These are phyloP conservation scores for Troides aeacus DNA, from an alignment of 2,888 invertebrate genomes.

Conservation along the genomic window DNA sequence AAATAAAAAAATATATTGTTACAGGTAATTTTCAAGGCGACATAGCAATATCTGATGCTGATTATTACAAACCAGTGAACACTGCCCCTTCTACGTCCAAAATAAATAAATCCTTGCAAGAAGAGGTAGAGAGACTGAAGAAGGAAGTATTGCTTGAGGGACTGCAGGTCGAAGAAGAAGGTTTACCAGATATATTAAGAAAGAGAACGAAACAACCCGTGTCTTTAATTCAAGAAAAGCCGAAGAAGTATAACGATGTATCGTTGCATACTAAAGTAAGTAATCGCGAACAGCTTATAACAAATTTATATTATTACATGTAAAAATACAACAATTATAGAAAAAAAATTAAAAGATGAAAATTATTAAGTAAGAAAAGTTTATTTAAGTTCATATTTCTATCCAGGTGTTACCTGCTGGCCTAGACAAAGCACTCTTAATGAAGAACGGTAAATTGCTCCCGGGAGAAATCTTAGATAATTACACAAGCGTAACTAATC, in stretches of 20 bases:
- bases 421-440: conserved; percentile 62
- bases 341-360: not conserved
- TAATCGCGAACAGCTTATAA: not conserved
- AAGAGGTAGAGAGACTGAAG: conserved; percentile 89
- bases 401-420: conserved; percentile 66
- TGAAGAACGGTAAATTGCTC: conserved; percentile 70
- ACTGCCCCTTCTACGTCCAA: conserved; percentile 67
- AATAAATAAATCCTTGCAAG: conserved; percentile 84
- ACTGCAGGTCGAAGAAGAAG: conserved; percentile 91
- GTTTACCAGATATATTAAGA: conserved; percentile 85
- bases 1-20: conserved; percentile 48
- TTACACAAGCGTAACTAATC: conserved; percentile 44
- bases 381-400: not conserved
- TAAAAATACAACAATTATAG: too few relatives aligned
- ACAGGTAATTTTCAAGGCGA: conserved; percentile 91
- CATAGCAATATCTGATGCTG: conserved; percentile 86
- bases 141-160: conserved; percentile 90
- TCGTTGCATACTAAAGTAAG: conserved; percentile 67
- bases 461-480: conserved; percentile 61
- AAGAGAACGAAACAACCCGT: conserved; percentile 85
- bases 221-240: conserved; percentile 67
- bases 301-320: too few relatives aligned
- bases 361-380: not conserved
- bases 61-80: conserved; percentile 59
- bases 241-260: conserved; percentile 75